phyloP scores from a whole-genome alignment of 2,888 invertebrate genomes.

The Cheilosia pagana region DNA sequence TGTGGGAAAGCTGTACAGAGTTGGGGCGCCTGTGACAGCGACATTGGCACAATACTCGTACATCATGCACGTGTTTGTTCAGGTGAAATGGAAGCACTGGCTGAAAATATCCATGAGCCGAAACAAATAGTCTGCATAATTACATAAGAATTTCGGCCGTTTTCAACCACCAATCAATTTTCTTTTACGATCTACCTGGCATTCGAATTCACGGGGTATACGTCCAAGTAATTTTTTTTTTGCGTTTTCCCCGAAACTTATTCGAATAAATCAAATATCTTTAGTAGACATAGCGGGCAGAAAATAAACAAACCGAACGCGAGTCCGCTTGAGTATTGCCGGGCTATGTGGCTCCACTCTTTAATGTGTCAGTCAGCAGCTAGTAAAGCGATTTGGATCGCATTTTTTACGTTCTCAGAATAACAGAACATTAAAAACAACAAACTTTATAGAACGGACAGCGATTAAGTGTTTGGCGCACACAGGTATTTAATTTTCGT shows the following conservation, averaged over 20 bases:
- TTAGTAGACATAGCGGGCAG: constrained; percentile 48
- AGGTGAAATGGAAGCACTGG: not conserved
- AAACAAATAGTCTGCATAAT: not conserved
- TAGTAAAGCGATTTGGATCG: constrained; percentile 34
- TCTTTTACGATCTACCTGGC: not conserved
- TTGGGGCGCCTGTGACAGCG: no score
- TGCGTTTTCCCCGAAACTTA: constrained; percentile 24
- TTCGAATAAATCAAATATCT: constrained; percentile 58
- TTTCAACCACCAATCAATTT: constrained; percentile 1
- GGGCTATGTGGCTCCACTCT: constrained; percentile 20
- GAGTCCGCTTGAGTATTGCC: not conserved
- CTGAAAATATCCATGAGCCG: not conserved
- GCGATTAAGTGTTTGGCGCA: constrained; percentile 21
- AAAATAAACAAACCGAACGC: constrained; percentile 43
- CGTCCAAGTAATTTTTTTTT: constrained; percentile 1
- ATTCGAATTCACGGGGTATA: not conserved
- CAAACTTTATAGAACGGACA: constrained; percentile 34
- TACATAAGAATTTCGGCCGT: not conserved
- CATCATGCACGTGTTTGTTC: no score
- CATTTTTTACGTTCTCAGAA: constrained; percentile 38
- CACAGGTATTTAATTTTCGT: constrained; percentile 23
- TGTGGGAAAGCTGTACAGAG: no score
- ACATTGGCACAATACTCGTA: no score
- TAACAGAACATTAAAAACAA: constrained; percentile 50
- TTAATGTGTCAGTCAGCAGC: constrained; percentile 55